A percentile compares a stretch with the other conserved stretches of the same genome.
phyloP scores from a whole-genome alignment of 2,888 invertebrate species.

The Troides helena region DNA sequence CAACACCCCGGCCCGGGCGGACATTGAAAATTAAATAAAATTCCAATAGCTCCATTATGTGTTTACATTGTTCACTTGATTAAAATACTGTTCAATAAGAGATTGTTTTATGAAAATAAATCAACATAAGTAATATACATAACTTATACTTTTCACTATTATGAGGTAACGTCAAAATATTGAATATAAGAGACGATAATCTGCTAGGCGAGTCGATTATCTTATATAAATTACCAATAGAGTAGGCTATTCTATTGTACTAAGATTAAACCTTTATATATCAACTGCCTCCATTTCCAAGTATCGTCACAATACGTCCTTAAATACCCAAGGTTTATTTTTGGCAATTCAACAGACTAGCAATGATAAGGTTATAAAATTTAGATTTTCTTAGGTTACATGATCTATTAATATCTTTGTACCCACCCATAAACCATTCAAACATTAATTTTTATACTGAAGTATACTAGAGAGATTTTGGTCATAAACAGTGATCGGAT shows the following conservation, averaged over 20 bases:
- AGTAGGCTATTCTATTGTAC: too few relatives aligned
- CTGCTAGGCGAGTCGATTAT: too few relatives aligned
- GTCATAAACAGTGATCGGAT: too few relatives aligned
- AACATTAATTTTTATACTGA: not conserved
- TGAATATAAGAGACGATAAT: too few relatives aligned
- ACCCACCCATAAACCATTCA: not conserved
- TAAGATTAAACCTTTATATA: too few relatives aligned
- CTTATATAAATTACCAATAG: too few relatives aligned
- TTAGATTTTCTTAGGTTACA: not conserved
- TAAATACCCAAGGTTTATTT: not conserved
- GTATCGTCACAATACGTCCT: too few relatives aligned
- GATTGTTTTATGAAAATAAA: not conserved
- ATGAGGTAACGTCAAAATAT: too few relatives aligned
- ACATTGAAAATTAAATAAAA: conserved; percentile 16
- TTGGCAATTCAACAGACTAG: not conserved
- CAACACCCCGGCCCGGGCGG: conserved; percentile 1
- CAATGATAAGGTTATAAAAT: not conserved
- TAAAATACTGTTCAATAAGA: conserved; percentile 2
- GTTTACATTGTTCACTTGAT: not conserved
- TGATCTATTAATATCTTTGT: not conserved
- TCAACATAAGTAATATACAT: not conserved
- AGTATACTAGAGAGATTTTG: not conserved
- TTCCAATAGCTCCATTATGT: conserved; percentile 3
- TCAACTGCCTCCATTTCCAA: too few relatives aligned
- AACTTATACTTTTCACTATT: too few relatives aligned